Base-by-base conservation (phyloP, 2,113 vertebrate species). In the Brachyhypopomus occidentalis region DNA sequence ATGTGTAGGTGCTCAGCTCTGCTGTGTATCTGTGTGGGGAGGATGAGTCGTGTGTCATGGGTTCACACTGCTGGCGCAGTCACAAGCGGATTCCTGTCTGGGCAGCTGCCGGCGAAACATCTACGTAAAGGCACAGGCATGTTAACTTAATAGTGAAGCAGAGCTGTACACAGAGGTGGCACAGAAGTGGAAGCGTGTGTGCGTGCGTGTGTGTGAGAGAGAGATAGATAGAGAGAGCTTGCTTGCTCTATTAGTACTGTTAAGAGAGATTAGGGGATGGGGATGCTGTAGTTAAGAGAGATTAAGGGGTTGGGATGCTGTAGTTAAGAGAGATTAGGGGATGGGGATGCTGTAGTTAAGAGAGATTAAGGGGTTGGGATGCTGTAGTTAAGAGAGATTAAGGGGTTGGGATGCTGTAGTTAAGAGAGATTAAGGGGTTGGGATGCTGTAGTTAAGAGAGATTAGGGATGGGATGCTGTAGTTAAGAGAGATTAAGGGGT, bases 91-190 rank as follows among this genome's bases (percentile, higher is more conserved):
- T 63, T 45, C 19, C 41, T 62, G 55, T 81, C 7, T 23, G 5
- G 62, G 67, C 30, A 79, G 52, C 74, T 79, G 63, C 75, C 27
- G 41, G 52, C 23, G 45, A n/a, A 67, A 34, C 66, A 52, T 77
- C 58, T 23, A 73, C 69, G 36, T 67, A 38, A 72, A 83, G 59
- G 55, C 27, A 9, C n/a, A 66, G 67, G 22, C 74, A 81, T 77
- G 67, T 22, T 77, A 85, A 85, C 80, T 64, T 78, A 79, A 83
- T 83, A 72, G 48, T 72, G 16, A 77, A 77, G 36, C 45, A 69
- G 74, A 27, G 34, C 22, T 3, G 22, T 72, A n/a, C 34, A 16
- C 63, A 55, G n/a, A 22, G 30, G 11, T 27, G 41, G 36, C 30
- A 30, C 30, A 30, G n/a, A 20, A 34, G 59, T 22, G 20, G 7